These are phyloP conservation scores for Telmatherina bonti DNA, from an alignment of 2,797 vertebrate genomes.

Conservation along the genomic window DNA sequence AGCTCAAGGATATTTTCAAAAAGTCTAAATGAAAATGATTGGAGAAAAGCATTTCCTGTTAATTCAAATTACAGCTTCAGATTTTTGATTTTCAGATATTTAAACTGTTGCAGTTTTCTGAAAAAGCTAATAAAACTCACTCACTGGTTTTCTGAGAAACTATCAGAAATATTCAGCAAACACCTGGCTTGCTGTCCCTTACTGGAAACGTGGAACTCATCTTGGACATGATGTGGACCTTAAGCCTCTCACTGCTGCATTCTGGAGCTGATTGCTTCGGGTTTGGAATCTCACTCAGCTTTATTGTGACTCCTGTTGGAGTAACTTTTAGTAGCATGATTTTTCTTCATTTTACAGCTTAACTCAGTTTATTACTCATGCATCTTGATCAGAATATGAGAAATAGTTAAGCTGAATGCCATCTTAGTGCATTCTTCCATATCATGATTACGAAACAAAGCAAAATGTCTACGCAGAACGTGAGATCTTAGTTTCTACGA, in stretches of 20 bases:
- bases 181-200: background rate
- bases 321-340: constrained; percentile 69
- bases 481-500: constrained; percentile 65
- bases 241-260: constrained; percentile 19
- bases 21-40: no score
- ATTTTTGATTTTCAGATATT: no score
- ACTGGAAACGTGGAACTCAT: background rate
- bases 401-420: constrained; percentile 41
- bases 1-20: background rate
- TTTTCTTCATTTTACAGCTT: constrained; percentile 40
- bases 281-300: constrained; percentile 47
- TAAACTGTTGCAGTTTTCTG: background rate
- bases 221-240: background rate
- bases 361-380: constrained; percentile 49
- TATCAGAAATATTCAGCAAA: background rate
- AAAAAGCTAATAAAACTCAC: background rate
- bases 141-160: background rate
- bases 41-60: background rate
- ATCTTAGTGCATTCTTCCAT: constrained; percentile 31
- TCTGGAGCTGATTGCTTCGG: constrained; percentile 32
- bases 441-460: constrained; percentile 17
- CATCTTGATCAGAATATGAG: constrained; percentile 48
- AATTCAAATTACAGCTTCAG: no score
- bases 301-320: constrained; percentile 63
- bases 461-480: constrained; percentile 60